Percentiles rank a stretch among this genome's conserved stretches.
phyloP scores from a whole-genome alignment of 92 coral and sea anemone genomes.

The Phenganax marumi region DNA sequence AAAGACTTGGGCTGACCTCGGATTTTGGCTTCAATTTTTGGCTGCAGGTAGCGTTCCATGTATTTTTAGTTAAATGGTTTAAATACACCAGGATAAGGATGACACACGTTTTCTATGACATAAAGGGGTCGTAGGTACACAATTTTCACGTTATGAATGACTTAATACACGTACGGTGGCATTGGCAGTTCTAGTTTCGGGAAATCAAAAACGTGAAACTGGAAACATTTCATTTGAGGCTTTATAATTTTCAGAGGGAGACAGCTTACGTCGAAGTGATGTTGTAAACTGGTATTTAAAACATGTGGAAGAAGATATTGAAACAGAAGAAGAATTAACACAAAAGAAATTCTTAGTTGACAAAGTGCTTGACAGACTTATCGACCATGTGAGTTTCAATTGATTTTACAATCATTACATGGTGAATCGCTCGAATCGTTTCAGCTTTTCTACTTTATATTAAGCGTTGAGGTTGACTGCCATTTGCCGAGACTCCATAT shows the following conservation, averaged over 20 bases:
- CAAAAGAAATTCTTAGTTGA: constrained; percentile 86
- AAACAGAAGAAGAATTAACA: constrained; percentile 84
- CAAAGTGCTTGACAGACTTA: constrained; percentile 85
- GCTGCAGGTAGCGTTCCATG: too few species aligned
- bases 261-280: constrained; percentile 74
- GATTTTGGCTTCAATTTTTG: too few species aligned
- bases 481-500: too few species aligned
- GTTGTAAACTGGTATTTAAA: constrained; percentile 92
- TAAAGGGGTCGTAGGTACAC: not conserved
- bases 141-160: not conserved
- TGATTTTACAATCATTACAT: not conserved
- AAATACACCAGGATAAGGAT: too few species aligned
- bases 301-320: constrained; percentile 76
- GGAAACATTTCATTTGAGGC: not conserved
- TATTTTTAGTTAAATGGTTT: too few species aligned
- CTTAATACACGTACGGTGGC: too few species aligned
- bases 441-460: not conserved
- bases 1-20: too few species aligned
- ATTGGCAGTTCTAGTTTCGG: not conserved
- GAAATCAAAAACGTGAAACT: not conserved
- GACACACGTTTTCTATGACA: not conserved
- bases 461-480: too few species aligned
- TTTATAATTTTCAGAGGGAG: constrained; percentile 47
- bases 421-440: not conserved
- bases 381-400: constrained; percentile 63